Base-by-base conservation (phyloP, 2,888 invertebrate genomes). In the Laothoe populi region DNA sequence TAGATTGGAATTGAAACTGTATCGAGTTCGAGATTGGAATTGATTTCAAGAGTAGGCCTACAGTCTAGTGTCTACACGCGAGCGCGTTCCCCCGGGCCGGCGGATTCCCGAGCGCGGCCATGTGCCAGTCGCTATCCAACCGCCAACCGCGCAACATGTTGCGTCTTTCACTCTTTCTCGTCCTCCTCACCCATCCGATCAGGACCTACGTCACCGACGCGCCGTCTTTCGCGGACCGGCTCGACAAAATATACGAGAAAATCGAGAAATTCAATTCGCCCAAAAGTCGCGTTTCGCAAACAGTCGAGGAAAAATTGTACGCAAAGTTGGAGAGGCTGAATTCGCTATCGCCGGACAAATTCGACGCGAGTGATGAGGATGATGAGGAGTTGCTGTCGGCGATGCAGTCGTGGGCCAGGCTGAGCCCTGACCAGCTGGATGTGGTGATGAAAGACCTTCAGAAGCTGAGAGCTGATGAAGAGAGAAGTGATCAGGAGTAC, bases 281-380 rank as follows among this genome's bases (percentile, higher is more conserved):
- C n/a, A 53, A 35, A 35, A 19, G 35, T 4, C 31, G 35, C 4
- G 69, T 82, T 0, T 82, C 84, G 0, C 11, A 62, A 59, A 58
- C 45, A 60, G 60, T 19, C 1, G 71, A 74, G 0, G 80, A 82
- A 4, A 84, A 79, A 57, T 71, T 88, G 21, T 81, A 84, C 53
- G 85, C 82, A 24, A 90, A 91, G 66, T 67, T 90, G 26, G 87
- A 87, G n/a, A 73, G 73, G 26, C 65, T 90, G 2, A 88, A 90
- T 64, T 79, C 89, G 0, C 63, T 91, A 7, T 67, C 74, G 3
- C 83, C 79, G 7, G 86, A 81, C 5, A 74, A 70, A 49, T 71
- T 72, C n/a, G 79, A 78, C 0, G 49, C 85, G 24, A 81, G 75
- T 53, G 89, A 87, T 49, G 89, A 90, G n/a, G 90, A 89, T 19